Base-by-base conservation (phyloP, 2,888 invertebrate species). In the Pardosa pseudoannulata region DNA sequence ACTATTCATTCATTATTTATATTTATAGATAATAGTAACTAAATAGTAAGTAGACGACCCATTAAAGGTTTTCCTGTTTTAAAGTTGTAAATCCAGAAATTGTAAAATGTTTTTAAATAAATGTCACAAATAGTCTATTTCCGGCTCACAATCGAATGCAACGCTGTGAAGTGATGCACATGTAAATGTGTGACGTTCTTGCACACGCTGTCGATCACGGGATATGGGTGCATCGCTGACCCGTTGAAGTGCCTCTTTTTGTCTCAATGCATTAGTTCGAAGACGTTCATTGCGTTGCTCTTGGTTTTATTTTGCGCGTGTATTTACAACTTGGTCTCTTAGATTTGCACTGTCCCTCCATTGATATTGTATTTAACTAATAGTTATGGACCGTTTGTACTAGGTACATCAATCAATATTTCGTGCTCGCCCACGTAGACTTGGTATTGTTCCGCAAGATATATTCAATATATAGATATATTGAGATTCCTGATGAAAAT, bases 241-340 rank as follows among this genome's bases (percentile, higher is more conserved):
- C 16, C n/a, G 50, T 19, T 50, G 50, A 19, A 6, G 50, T 50
- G 50, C 50, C 50, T 50, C 50, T 50, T 3, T 36, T 36, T 50
- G 50, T 50, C n/a, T 50, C 50, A 50, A 50, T n/a, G 50, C 50
- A 50, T 50, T 50, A 6, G 50, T 16, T 50, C 16, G 50, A 50
- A 50, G 50, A 50, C 50, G 50, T 50, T 50, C 50, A 50, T 50
- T 50, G n/a, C n/a, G 50, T 5, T n/a, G 50, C 19, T 50, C 50
- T 50, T 16, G 50, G 16, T 19, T 50, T n/a, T 50, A 6, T 9
- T 16, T 50, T 50, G 50, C 50, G 16, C 50, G 6, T 50, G 50
- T 50, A 16, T 50, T 50, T 16, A 16, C 50, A 50, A 50, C 19
- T 16, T 50, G 50, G 50, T 50, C n/a, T 50, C 50, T 50, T 3